Base-by-base conservation (phyloP, 1,140 invertebrate species). In the Platyscapa corneri region DNA sequence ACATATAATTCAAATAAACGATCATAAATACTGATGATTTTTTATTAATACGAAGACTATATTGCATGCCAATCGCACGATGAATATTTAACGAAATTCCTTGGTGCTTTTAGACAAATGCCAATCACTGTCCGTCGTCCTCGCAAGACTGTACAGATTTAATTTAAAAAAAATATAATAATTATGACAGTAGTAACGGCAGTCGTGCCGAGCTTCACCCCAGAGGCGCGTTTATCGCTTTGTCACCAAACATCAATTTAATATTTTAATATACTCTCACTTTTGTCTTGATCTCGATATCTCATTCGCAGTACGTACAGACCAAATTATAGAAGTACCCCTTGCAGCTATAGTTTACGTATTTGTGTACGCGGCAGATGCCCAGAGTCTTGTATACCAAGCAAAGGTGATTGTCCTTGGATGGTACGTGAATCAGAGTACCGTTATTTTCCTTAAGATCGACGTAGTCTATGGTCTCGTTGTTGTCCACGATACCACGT, bases 351-450 rank as follows among this genome's bases (percentile, higher is more conserved):
- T 93, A 92, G 89, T 94, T 94, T n/a, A 96, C 90, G 90, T 96
- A 96, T 89, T 95, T 95, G 76, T 95, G 95, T 91, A 95, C 94
- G 87, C 95, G 94, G 53, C 94, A 94, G 39, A 95, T 95, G 86
- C 94, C 95, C 20, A 92, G 89, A 87, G 94, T 94, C 85, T 95
- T 95, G 90, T 96, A 96, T 39, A 96, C 95, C n/a, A 96, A 92
- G 89, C 94, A 95, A 14, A 96, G 90, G 79, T 94, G 94, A 93
- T 96, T 96, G 90, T 95, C 93, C 56, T 93, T 90, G 5, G 94
- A 93, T 0, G 93, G 90, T 18, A 93, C 82, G 18, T 90, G 88
- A 16, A 92, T 90, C 0, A 92, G 64, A 27, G 87, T 85, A 14
- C 90, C 91, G 0, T 93, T 89, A 18, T 89, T 83, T 27, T 88